These are phyloP conservation scores for Zosterops hypoxanthus DNA, from an alignment of 2,113 vertebrate genomes.

Conservation along the genomic window DNA sequence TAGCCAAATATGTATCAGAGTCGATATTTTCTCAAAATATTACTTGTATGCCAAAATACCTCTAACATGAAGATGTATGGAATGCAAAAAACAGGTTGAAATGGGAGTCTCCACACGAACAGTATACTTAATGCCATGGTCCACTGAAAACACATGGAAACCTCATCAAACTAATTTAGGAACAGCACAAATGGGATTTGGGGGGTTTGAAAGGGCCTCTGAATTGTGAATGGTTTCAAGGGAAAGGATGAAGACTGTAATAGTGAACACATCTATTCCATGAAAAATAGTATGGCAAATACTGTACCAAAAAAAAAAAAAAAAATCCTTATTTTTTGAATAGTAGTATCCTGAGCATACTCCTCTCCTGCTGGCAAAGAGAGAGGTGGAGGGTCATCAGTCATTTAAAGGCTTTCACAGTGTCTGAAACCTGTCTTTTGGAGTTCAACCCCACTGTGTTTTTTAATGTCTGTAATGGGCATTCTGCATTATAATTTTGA, in stretches of 20 bases:
- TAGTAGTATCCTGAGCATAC: not conserved
- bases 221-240: not conserved
- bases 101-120: not conserved
- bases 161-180: not conserved
- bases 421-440: not conserved
- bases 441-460: fast-evolving
- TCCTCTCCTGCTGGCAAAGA: not conserved
- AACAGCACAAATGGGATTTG: not conserved
- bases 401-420: not conserved
- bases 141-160: not conserved
- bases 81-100: not conserved
- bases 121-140: not conserved
- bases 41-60: not conserved
- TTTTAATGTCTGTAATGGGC: not conserved
- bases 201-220: not conserved
- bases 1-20: not conserved
- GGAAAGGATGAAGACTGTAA: not conserved
- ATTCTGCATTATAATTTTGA: not conserved
- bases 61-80: not conserved
- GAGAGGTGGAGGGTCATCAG: not conserved
- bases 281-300: not conserved
- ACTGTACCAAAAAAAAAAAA: not conserved
- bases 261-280: not conserved
- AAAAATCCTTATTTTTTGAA: not conserved
- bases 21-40: not conserved